phyloP scores from a whole-genome alignment of 2,113 vertebrate genomes.

The Trachemys scripta region DNA sequence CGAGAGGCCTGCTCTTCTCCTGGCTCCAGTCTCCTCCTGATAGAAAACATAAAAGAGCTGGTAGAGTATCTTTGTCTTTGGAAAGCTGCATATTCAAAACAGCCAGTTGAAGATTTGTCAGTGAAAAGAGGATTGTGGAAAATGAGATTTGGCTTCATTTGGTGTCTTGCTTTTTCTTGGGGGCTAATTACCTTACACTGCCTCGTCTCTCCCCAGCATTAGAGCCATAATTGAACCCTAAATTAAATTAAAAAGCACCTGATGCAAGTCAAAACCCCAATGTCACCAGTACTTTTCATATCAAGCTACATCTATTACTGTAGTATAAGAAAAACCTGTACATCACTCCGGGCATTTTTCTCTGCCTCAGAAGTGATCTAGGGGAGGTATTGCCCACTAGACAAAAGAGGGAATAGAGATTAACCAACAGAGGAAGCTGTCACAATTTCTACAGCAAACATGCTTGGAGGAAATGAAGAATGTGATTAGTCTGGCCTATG shows the following conservation, averaged over 20 bases:
- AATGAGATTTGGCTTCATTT: not conserved
- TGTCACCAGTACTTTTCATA: not conserved
- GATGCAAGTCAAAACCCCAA: not conserved
- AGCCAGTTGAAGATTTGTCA: not conserved
- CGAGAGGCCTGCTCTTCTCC: not conserved
- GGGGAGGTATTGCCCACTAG: not conserved
- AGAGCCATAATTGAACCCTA: not conserved
- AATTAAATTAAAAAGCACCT: not conserved
- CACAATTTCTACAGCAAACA: not conserved
- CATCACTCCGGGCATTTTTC: not conserved
- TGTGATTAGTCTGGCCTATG: not conserved
- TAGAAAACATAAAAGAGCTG: conserved; percentile 20
- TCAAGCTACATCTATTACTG: not conserved
- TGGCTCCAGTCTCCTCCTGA: not conserved
- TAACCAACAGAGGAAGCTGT: not conserved
- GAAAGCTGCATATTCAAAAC: not conserved
- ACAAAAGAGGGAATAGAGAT: not conserved
- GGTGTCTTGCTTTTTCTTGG: not conserved
- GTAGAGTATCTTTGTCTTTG: not conserved
- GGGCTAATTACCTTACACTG: not conserved
- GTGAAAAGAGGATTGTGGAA: not conserved
- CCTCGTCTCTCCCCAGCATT: not conserved
- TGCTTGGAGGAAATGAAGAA: not conserved
- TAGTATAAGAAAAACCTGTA: not conserved
- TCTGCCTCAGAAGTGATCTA: not conserved